These are phyloP conservation scores for Margaritifera margaritifera DNA, from an alignment of 2,888 invertebrate genomes.

Conservation along the genomic window DNA sequence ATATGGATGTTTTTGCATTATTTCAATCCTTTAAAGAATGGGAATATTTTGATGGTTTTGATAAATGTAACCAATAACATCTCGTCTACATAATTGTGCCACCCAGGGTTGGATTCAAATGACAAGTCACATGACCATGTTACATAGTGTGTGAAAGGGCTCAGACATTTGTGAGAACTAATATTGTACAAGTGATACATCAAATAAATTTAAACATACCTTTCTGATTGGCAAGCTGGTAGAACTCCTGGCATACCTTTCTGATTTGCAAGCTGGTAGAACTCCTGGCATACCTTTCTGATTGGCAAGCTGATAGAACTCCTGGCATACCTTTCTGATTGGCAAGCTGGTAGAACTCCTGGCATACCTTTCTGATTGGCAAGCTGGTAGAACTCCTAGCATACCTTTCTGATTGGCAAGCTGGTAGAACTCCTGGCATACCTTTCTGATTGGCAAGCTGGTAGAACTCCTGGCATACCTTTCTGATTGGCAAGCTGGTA, in stretches of 20 bases:
- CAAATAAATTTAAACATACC: too few species aligned
- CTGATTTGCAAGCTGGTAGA: conserved; percentile 45
- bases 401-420: conserved; percentile 51
- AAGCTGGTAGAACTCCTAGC: conserved; percentile 38
- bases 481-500: conserved; percentile 49
- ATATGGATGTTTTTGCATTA: too few species aligned
- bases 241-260: conserved; percentile 52
- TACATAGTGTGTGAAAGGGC: too few species aligned
- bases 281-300: conserved; percentile 48
- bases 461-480: conserved; percentile 43
- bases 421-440: conserved; percentile 40
- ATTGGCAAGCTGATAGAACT: conserved; percentile 44
- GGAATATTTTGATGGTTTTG: too few species aligned
- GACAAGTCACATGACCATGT: too few species aligned
- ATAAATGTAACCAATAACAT: too few species aligned
- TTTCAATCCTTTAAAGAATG: too few species aligned
- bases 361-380: conserved; percentile 56
- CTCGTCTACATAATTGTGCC: too few species aligned
- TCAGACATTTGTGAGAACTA: too few species aligned
- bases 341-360: conserved; percentile 44
- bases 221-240: conserved; percentile 46
- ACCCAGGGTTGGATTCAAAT: too few species aligned
- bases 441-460: conserved; percentile 48
- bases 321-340: conserved; percentile 46
- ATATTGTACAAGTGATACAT: too few species aligned